These are phyloP conservation scores for Cheilinus undulatus DNA, from an alignment of 2,113 vertebrate genomes.

Conservation along the genomic window DNA sequence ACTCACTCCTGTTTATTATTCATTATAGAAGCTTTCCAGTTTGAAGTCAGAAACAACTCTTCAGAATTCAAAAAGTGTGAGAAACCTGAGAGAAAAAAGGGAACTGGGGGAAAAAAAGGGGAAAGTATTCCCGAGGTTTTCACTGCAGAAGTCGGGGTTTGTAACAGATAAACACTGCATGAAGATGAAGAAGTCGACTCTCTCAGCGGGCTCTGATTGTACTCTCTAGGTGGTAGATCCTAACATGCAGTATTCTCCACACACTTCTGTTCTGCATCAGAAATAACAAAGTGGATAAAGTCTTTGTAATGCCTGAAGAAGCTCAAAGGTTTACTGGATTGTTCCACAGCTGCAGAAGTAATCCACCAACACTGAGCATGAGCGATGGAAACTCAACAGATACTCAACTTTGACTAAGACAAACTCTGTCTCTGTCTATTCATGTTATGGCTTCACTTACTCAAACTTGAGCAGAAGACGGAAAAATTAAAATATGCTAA, in stretches of 20 bases:
- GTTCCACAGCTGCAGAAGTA: background rate
- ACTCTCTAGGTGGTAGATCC: background rate
- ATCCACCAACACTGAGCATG: background rate
- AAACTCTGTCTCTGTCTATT: background rate
- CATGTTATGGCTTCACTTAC: too few relatives aligned
- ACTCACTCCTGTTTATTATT: background rate
- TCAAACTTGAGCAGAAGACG: too few relatives aligned
- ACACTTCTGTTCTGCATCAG: background rate
- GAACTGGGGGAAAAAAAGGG: background rate
- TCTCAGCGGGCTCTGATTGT: background rate
- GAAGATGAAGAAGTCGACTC: slow-evolving; percentile 4
- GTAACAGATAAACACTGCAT: background rate
- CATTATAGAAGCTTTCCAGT: slow-evolving; percentile 3
- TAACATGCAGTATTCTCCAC: background rate
- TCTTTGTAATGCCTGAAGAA: background rate
- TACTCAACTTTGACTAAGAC: background rate
- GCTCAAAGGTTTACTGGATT: background rate
- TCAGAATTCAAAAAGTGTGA: background rate
- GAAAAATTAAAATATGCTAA: too few relatives aligned
- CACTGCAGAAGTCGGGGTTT: background rate
- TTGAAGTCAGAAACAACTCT: background rate
- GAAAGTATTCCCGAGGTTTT: background rate
- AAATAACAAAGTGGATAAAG: background rate
- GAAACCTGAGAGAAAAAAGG: slow-evolving; percentile 3
- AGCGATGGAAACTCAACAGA: background rate